These are phyloP conservation scores for Mus spicilegus DNA, from an alignment of 2,113 vertebrate genomes.

Conservation along the genomic window DNA sequence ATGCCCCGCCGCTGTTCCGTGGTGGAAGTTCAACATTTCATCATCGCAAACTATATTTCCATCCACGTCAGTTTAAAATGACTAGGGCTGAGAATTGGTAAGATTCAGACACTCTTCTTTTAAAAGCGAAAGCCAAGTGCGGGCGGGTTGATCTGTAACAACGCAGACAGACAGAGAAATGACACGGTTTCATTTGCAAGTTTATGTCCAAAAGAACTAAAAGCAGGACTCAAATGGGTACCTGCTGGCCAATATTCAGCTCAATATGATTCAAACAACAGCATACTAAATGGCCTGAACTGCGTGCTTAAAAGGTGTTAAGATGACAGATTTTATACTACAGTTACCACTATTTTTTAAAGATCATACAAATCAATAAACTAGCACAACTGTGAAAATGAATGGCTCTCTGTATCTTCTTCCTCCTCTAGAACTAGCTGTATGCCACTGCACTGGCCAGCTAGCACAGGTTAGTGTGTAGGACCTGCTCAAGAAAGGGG, in stretches of 20 bases:
- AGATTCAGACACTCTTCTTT: neutral
- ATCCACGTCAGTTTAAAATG: neutral
- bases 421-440: neutral
- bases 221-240: too few species aligned
- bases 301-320: neutral
- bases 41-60: neutral
- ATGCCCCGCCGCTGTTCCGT: neutral
- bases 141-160: neutral
- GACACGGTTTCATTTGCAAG: neutral
- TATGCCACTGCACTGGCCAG: too few species aligned
- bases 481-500: neutral
- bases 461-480: neutral
- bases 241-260: neutral
- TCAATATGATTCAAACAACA: neutral
- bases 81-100: neutral
- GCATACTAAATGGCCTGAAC: neutral
- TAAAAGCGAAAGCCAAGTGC: neutral
- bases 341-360: neutral
- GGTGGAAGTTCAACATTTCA: neutral
- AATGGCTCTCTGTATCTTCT: neutral
- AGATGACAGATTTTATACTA: neutral
- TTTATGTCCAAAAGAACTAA: neutral
- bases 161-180: neutral
- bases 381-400: neutral
- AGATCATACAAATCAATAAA: neutral